phyloP scores from a whole-genome alignment of 2,113 vertebrate species.

The Myrmophylax atrothorax region DNA sequence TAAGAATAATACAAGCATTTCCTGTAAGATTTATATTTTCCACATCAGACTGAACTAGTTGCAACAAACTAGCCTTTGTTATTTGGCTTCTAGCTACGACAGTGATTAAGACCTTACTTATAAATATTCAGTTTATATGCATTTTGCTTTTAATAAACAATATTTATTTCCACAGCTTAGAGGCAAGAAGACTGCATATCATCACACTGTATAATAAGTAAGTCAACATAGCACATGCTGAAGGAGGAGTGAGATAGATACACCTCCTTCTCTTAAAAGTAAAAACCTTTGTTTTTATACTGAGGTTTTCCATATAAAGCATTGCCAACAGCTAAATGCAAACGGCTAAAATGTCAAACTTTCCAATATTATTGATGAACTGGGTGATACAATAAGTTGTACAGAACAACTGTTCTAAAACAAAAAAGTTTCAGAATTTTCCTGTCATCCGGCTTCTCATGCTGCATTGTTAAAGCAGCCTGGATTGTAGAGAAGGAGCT shows the following conservation, averaged over 20 bases:
- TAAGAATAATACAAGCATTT: background rate
- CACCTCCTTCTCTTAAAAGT: background rate
- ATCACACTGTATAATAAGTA: background rate
- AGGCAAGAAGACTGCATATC: background rate
- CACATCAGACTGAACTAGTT: background rate
- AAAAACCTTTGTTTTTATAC: background rate
- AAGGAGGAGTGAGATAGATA: background rate
- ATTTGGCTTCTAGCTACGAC: background rate
- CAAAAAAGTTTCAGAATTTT: background rate
- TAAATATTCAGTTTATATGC: background rate
- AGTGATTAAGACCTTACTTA: background rate
- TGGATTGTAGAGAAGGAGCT: background rate
- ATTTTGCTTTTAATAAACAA: background rate
- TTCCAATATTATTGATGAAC: background rate
- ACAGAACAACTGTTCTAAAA: background rate
- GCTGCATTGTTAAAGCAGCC: background rate
- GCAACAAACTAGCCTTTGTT: background rate
- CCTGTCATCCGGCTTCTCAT: fast-evolving
- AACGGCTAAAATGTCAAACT: background rate
- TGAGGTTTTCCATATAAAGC: background rate
- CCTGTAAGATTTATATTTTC: background rate
- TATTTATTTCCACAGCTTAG: background rate
- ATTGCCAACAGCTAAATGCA: background rate
- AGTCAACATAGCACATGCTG: background rate
- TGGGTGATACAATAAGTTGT: background rate